Base-by-base conservation (phyloP, 2,797 vertebrate genomes). In the Sebastolobus altivelis region DNA sequence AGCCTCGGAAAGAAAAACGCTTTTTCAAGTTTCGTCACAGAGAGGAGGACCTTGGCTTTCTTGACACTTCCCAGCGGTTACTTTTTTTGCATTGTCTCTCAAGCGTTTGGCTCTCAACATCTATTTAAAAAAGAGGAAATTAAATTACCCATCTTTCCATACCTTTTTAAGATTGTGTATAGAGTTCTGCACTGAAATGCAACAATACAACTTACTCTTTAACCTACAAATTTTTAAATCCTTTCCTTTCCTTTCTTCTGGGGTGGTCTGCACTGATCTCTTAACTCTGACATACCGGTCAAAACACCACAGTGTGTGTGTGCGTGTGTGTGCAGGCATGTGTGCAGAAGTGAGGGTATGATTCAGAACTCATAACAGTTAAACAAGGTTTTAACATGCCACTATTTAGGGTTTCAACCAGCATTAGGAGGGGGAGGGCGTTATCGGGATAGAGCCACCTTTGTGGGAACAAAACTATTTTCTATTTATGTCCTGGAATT, bases 181-280 rank as follows among this genome's bases (percentile, higher is more conserved):
- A 4, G 13, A 13, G 14, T 66, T 82, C 71, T 70, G 7, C 67
- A 46, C 29, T 63, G 3, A 81, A 76, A 73, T 18, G 4, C 31
- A 71, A 54, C 49, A 76, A 54, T 65, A 37, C 73, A 79, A 49
- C 25, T 7, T 29, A 3, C 65, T 72, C 68, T 78, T 84, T 73
- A 80, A 80, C 75, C 49, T 40, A 12, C n/a, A 82, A 54, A 83
- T 84, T 79, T 79, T 67, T 1, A 83, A 85, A 80, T 82, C 76
- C 66, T 74, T 78, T 69, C 79, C 79, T 82, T 61, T 63, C 20
- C 74, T 73, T 75, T 81, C 90, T 87, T 83, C 92, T 80, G 72
- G 92, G 93, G 93, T 93, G 93, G 93, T 93, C 93, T 76, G 66
- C 27, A 3, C 86, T 93, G 89, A 92, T 93, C 91, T 93, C 91